Evolutionary conservation across 2,113 vertebrate species (phyloP).

Genomic region (Ellobius talpinus): DNA sequence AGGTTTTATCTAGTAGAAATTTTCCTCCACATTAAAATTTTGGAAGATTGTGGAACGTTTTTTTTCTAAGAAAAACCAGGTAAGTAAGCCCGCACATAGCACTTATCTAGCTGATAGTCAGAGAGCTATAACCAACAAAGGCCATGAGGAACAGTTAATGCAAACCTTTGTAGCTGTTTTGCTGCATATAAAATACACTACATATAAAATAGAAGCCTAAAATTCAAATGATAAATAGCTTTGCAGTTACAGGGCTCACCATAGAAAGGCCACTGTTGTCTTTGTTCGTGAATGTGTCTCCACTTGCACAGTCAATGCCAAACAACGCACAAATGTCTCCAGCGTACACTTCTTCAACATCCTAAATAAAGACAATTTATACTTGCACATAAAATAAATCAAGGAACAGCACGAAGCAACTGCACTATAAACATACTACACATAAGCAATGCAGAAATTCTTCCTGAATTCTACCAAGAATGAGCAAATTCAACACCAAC

Average conservation of each 20-base stretch:
- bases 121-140: background rate
- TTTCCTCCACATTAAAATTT: background rate
- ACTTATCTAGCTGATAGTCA: background rate
- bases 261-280: constrained; percentile 91
- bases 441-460: background rate
- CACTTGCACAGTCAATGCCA: constrained; percentile 97
- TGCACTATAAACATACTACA: background rate
- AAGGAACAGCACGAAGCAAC: background rate
- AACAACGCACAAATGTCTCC: constrained; percentile 98
- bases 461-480: background rate
- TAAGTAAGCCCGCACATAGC: background rate
- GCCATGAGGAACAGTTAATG: background rate
- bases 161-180: background rate
- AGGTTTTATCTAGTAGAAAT: background rate
- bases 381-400: background rate
- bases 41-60: background rate
- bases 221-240: background rate
- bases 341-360: constrained; percentile 94
- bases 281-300: constrained; percentile 95
- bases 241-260: constrained; percentile 86
- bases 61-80: constrained; percentile 25
- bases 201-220: background rate
- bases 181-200: background rate
- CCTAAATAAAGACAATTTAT: constrained; percentile 85
- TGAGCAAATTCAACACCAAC: background rate